Evolutionary conservation across 1,140 invertebrate genomes (phyloP).

Genomic region (Lucilia sericata): DNA sequence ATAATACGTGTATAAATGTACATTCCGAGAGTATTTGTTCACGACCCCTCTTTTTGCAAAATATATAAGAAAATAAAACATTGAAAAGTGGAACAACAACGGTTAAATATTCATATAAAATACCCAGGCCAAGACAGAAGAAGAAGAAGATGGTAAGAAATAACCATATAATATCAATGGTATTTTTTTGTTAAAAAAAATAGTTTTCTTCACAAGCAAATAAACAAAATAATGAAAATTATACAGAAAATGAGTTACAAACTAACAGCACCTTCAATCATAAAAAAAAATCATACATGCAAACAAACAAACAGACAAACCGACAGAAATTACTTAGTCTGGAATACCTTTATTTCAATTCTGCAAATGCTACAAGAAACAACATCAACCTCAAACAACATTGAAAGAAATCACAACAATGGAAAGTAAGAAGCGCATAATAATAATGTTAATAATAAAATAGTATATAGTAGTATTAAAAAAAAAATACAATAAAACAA

Average conservation of each 20-base stretch:
- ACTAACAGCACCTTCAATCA: not conserved
- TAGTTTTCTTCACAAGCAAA: not conserved
- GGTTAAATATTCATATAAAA: not conserved
- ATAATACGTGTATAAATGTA: too few relatives aligned
- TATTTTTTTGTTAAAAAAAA: not conserved
- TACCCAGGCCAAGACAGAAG: not conserved
- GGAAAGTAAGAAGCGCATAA: not conserved
- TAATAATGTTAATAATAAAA: not conserved
- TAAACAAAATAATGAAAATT: not conserved
- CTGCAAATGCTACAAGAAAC: not conserved
- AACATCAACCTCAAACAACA: not conserved
- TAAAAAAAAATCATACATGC: not conserved
- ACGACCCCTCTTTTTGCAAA: not conserved
- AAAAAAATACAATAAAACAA: not conserved
- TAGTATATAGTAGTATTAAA: not conserved
- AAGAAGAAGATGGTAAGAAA: too few relatives aligned
- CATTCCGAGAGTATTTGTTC: not conserved
- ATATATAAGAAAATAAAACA: not conserved
- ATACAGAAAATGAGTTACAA: not conserved
- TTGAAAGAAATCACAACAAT: constrained; percentile 20
- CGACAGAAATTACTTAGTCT: not conserved
- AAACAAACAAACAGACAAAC: not conserved
- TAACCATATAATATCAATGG: not conserved
- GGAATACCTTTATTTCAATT: not conserved
- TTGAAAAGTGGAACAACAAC: not conserved